Evolutionary conservation across 2,113 vertebrate genomes (phyloP).

Genomic region (Speoplatyrhinus poulsoni): DNA sequence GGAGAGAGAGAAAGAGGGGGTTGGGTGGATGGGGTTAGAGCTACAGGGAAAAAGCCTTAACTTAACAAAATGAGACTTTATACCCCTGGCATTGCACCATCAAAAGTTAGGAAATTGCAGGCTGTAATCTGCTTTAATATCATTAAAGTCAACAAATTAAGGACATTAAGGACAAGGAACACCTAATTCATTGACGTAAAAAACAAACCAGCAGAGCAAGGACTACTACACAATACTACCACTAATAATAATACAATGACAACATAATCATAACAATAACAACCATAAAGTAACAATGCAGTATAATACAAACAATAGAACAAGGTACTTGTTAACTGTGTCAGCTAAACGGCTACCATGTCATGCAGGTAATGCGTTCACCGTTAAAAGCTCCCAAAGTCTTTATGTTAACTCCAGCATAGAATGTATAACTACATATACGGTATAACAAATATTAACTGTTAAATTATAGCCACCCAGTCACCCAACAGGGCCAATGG

Average conservation of each 20-base stretch:
- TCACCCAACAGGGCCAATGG: no score
- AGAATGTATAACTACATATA: no score
- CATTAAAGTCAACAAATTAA: neutral
- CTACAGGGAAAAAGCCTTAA: constrained; percentile 10
- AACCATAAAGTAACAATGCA: no score
- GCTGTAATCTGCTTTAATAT: neutral
- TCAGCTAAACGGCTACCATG: no score
- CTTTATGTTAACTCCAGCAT: no score
- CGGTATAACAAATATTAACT: no score
- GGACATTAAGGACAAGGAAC: neutral
- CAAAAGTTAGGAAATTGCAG: neutral
- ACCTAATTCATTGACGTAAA: neutral
- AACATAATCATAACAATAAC: no score
- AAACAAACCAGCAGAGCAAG: neutral
- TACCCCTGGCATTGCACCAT: neutral
- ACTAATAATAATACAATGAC: neutral
- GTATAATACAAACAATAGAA: no score
- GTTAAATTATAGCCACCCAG: no score
- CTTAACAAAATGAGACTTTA: constrained; percentile 2
- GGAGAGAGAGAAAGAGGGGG: constrained; percentile 4
- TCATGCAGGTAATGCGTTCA: no score
- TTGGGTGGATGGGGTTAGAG: neutral
- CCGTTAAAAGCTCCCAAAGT: no score
- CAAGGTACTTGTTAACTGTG: no score
- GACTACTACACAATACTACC: neutral